phyloP scores from a whole-genome alignment of 2,888 invertebrate genomes.

The Noctua fimbriata region DNA sequence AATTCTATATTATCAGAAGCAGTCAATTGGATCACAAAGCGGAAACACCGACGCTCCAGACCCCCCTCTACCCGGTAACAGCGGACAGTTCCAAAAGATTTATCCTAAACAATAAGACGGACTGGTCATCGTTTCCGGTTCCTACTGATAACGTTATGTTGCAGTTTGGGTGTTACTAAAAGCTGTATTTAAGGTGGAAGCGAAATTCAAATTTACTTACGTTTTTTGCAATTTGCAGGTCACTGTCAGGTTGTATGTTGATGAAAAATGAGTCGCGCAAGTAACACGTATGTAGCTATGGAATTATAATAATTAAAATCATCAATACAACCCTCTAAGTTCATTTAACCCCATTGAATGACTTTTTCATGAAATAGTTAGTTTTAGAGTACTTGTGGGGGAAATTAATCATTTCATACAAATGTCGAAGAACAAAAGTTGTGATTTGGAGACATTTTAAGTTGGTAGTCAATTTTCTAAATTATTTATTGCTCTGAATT shows the following conservation, averaged over 20 bases:
- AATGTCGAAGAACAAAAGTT: background rate
- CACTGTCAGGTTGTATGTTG: too few relatives aligned
- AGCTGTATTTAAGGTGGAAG: background rate
- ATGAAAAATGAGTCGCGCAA: too few relatives aligned
- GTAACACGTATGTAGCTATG: too few relatives aligned
- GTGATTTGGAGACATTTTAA: background rate
- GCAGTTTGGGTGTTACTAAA: background rate
- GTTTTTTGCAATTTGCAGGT: too few relatives aligned
- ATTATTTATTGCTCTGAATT: background rate
- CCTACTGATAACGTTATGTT: constrained; percentile 28
- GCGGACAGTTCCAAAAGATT: constrained; percentile 48
- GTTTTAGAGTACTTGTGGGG: background rate
- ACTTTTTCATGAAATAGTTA: background rate
- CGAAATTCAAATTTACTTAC: too few relatives aligned
- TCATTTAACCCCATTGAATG: too few relatives aligned
- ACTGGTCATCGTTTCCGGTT: constrained; percentile 38
- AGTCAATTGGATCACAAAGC: constrained; percentile 32
- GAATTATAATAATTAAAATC: too few relatives aligned
- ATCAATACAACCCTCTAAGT: too few relatives aligned
- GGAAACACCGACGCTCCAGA: constrained; percentile 17
- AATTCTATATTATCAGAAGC: constrained; percentile 31
- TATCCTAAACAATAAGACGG: constrained; percentile 34
- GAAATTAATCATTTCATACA: background rate
- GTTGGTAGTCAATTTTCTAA: background rate
- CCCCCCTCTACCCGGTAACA: background rate